phyloP scores from a whole-genome alignment of 2,797 vertebrate genomes.

The Coluber constrictor region DNA sequence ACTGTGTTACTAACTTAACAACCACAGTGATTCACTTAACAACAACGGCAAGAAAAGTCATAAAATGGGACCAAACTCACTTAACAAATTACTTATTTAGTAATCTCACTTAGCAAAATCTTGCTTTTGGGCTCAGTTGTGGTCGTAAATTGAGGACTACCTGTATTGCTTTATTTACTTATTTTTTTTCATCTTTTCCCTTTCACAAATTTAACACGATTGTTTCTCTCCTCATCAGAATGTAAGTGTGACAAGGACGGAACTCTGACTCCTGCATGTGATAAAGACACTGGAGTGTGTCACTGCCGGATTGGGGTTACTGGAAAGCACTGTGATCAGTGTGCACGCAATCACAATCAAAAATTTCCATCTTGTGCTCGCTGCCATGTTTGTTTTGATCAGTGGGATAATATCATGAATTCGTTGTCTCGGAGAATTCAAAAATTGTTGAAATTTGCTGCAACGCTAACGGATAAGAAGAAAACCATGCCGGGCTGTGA shows the following conservation, averaged over 20 bases:
- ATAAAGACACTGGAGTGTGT: constrained; percentile 78
- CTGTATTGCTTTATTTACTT: neutral
- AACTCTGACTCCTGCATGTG: constrained; percentile 73
- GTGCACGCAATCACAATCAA: constrained; percentile 65
- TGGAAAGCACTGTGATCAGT: constrained; percentile 78
- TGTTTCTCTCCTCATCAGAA: constrained; percentile 63
- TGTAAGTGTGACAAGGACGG: constrained; percentile 81
- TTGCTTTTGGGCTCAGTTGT: neutral
- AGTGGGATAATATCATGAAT: constrained; percentile 70
- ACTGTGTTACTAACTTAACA: no score
- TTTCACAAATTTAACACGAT: constrained; percentile 9
- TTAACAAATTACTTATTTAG: neutral
- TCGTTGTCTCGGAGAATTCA: constrained; percentile 66
- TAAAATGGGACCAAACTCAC: no score
- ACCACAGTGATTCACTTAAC: no score
- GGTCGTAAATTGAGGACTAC: neutral
- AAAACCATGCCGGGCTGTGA: constrained; percentile 51
- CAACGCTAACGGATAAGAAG: constrained; percentile 58
- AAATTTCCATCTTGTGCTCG: constrained; percentile 77
- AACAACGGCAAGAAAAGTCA: accelerated
- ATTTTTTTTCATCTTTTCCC: neutral
- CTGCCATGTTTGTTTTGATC: constrained; percentile 80
- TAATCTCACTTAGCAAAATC: neutral
- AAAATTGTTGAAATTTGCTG: constrained; percentile 65
- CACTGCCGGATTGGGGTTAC: constrained; percentile 73